These are phyloP conservation scores for Scaptomyza cyrtandrae DNA, from an alignment of 2,888 invertebrate species.

Conservation along the genomic window DNA sequence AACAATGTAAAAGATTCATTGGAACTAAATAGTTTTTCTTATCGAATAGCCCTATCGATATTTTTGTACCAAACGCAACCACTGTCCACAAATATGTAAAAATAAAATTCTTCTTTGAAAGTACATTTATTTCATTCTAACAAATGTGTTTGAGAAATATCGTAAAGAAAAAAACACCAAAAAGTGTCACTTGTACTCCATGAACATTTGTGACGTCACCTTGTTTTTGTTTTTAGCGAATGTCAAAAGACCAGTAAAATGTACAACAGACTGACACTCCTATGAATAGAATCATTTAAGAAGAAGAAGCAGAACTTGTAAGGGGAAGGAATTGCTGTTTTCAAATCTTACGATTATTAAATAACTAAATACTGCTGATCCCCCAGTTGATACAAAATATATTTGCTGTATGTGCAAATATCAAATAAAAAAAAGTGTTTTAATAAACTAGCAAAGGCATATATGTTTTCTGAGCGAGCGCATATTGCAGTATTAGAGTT, in stretches of 20 bases:
- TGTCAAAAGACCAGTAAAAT: slow-evolving; percentile 16
- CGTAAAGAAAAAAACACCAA: neutral
- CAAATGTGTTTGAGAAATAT: neutral
- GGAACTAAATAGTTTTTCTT: neutral
- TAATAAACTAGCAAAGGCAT: neutral
- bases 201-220: slow-evolving; percentile 27
- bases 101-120: neutral
- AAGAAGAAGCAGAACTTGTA: slow-evolving; percentile 46
- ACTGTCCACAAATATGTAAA: no score
- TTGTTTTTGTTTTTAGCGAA: slow-evolving; percentile 39
- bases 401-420: slow-evolving; percentile 24
- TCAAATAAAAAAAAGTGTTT: neutral
- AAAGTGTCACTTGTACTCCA: neutral
- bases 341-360: slow-evolving; percentile 34
- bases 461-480: slow-evolving; percentile 4
- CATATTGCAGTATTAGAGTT: slow-evolving; percentile 29
- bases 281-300: slow-evolving; percentile 47
- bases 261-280: slow-evolving; percentile 41
- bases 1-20: slow-evolving; percentile 4
- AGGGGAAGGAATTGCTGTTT: slow-evolving; percentile 54
- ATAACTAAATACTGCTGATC: slow-evolving; percentile 26
- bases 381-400: slow-evolving; percentile 1
- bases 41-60: slow-evolving; percentile 4
- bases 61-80: neutral
- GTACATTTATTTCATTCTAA: neutral